Conservation (phyloP, 2,113 vertebrate genomes). For the Alouatta palliata region DNA sequence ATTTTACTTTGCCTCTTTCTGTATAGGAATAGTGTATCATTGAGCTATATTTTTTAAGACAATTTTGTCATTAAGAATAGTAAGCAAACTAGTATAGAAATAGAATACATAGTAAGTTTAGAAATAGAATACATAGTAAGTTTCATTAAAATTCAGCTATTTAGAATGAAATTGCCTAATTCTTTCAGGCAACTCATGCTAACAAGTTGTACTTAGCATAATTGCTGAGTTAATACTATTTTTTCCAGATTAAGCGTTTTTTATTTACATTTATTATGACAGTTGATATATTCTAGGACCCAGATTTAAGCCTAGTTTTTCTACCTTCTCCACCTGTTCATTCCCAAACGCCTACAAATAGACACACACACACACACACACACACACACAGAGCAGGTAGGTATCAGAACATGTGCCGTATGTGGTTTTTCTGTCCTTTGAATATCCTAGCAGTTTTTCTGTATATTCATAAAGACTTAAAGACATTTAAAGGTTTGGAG, state of each 20-base stretch:
- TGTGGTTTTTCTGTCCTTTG: background rate
- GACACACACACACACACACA: background rate
- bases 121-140: slow-evolving; percentile 34
- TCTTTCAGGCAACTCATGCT: background rate
- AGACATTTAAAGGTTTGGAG: background rate
- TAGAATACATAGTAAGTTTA: slow-evolving; percentile 29
- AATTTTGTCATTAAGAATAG: slow-evolving; percentile 34
- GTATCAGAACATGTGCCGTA: background rate
- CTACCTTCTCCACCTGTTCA: background rate
- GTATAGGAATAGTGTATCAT: background rate
- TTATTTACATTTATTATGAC: slow-evolving; percentile 3
- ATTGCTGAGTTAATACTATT: slow-evolving; percentile 44
- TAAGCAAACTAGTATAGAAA: slow-evolving; percentile 45
- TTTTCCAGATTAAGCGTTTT: slow-evolving; percentile 60
- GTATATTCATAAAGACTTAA: background rate
- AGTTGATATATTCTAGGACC: slow-evolving; percentile 12
- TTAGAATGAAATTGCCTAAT: slow-evolving; percentile 56
- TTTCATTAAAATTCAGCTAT: slow-evolving; percentile 63
- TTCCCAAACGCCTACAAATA: background rate
- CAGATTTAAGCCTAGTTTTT: background rate
- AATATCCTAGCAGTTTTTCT: background rate
- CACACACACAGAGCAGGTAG: background rate
- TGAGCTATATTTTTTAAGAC: background rate
- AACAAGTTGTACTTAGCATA: slow-evolving; percentile 49
- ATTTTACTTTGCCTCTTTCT: slow-evolving; percentile 45